Conservation (phyloP, 1,140 invertebrate genomes). For the Agrilus planipennis region DNA sequence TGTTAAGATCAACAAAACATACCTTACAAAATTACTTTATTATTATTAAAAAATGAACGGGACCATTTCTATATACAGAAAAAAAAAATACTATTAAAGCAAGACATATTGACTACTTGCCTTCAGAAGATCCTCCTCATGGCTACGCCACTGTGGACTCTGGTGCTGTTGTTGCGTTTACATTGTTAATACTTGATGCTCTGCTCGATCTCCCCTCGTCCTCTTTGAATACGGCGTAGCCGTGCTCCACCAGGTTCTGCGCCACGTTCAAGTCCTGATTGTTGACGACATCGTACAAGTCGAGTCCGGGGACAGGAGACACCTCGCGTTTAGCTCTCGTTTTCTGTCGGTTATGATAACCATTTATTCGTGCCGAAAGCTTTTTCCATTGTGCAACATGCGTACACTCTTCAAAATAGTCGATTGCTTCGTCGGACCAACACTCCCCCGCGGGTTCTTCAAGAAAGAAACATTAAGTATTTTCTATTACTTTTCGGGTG, state of each 20-base stretch:
- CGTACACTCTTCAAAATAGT: slow-evolving; percentile 57
- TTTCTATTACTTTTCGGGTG: neutral
- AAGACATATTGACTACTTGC: no score
- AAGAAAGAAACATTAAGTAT: slow-evolving; percentile 8
- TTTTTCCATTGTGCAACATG: slow-evolving; percentile 50
- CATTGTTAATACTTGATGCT: slow-evolving; percentile 23
- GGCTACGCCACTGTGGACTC: no score
- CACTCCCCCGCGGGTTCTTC: slow-evolving; percentile 22
- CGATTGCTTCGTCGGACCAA: slow-evolving; percentile 56
- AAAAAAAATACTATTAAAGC: no score
- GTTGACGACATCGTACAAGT: slow-evolving; percentile 41
- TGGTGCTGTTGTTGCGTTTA: no score
- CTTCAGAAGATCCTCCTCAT: no score
- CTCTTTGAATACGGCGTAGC: slow-evolving; percentile 25
- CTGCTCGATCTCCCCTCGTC: slow-evolving; percentile 17
- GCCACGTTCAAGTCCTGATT: slow-evolving; percentile 27
- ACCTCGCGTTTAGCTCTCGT: slow-evolving; percentile 38
- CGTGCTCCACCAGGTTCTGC: slow-evolving; percentile 27
- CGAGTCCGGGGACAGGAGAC: slow-evolving; percentile 49
- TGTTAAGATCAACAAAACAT: no score
- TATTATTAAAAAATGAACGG: no score
- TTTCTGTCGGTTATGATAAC: slow-evolving; percentile 44
- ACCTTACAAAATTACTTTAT: no score
- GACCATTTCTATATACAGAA: no score
- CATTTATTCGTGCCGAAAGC: slow-evolving; percentile 52